A percentile compares a stretch with the other conserved stretches of the same genome.
phyloP scores from a whole-genome alignment of 2,113 vertebrate genomes.

The Etheostoma spectabile region DNA sequence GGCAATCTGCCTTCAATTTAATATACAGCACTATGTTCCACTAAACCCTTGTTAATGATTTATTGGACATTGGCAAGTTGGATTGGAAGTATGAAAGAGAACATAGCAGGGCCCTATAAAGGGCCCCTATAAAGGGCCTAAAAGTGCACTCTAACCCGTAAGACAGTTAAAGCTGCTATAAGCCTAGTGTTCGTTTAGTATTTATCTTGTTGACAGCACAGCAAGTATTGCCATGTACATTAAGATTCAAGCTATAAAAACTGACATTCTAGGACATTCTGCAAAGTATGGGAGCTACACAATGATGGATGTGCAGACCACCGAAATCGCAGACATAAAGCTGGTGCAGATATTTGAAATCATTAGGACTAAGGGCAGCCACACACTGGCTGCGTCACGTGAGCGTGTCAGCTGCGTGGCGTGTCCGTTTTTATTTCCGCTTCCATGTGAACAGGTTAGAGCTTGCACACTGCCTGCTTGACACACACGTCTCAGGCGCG shows the following conservation, averaged over 20 bases:
- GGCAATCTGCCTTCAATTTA: conserved; percentile 47
- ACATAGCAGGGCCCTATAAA: not conserved
- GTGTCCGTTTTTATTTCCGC: too few relatives aligned
- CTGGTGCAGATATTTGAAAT: too few relatives aligned
- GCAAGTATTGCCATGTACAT: not conserved
- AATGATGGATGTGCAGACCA: too few relatives aligned
- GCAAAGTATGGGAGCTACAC: too few relatives aligned
- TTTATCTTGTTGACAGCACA: conserved; percentile 1
- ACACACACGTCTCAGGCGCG: too few relatives aligned
- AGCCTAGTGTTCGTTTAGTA: not conserved
- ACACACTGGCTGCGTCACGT: too few relatives aligned
- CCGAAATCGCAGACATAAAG: too few relatives aligned
- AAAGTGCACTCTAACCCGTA: not conserved
- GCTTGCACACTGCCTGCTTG: too few relatives aligned
- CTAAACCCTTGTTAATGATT: conserved; percentile 59
- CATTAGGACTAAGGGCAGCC: too few relatives aligned
- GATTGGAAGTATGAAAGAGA: conserved; percentile 1
- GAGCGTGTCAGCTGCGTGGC: too few relatives aligned
- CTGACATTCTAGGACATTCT: too few relatives aligned
- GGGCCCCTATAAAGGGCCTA: not conserved
- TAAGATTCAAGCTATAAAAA: not conserved
- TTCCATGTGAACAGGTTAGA: too few relatives aligned
- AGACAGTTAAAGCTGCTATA: not conserved
- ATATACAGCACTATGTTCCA: conserved; percentile 29
- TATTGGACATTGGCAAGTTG: conserved; percentile 46